These are phyloP conservation scores for Odontesthes bonariensis DNA, from an alignment of 2,113 vertebrate genomes.

Conservation along the genomic window DNA sequence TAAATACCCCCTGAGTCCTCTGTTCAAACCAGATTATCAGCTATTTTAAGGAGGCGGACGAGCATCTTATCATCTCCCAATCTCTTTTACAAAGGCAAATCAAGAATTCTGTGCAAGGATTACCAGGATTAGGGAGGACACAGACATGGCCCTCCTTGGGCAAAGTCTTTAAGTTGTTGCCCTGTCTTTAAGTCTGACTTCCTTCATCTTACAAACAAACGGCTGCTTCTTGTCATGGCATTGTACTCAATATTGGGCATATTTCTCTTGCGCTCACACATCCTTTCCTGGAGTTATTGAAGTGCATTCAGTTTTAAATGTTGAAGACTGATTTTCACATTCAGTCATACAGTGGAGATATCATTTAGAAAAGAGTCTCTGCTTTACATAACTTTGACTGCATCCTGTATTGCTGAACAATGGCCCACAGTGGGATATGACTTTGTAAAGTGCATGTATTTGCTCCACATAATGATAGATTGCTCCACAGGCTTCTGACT, in stretches of 20 bases:
- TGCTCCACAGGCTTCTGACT: conserved; percentile 46
- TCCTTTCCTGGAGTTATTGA: conserved; percentile 11
- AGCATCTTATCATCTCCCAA: conserved; percentile 79
- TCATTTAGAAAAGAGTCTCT: conserved; percentile 25
- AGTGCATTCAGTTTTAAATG: conserved; percentile 24
- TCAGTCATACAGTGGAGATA: conserved; percentile 22
- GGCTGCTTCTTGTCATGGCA: conserved; percentile 33
- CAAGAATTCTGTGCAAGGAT: conserved; percentile 81
- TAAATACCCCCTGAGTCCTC: conserved; percentile 82
- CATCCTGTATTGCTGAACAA: conserved; percentile 52
- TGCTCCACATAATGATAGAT: conserved; percentile 48
- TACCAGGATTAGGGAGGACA: conserved; percentile 80
- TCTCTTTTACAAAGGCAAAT: conserved; percentile 84
- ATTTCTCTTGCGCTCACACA: conserved; percentile 22
- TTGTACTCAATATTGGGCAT: conserved; percentile 19
- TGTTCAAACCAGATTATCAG: conserved; percentile 84
- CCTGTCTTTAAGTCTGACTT: conserved; percentile 60
- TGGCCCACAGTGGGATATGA: conserved; percentile 54
- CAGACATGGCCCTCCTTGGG: conserved; percentile 71
- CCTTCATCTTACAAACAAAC: conserved; percentile 64
- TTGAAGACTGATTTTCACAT: conserved; percentile 25
- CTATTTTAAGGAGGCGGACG: conserved; percentile 80
- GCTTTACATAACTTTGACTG: conserved; percentile 38
- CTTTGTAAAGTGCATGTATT: conserved; percentile 52
- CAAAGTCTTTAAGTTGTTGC: conserved; percentile 73